These are phyloP conservation scores for Todiramphus saurophagus DNA, from an alignment of 2,113 vertebrate genomes.

Conservation along the genomic window DNA sequence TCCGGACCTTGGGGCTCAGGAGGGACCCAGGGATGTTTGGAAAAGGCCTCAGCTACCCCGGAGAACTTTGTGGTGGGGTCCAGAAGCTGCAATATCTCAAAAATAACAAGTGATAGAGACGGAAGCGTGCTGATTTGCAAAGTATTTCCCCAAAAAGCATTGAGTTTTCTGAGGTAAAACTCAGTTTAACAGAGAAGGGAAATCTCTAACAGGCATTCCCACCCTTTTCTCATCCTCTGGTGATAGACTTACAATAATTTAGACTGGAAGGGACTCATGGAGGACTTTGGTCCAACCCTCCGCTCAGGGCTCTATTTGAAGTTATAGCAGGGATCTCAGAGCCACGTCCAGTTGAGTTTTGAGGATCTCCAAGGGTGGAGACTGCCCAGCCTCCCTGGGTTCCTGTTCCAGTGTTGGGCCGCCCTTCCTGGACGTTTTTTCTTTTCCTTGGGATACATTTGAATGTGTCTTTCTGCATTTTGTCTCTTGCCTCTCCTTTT, in stretches of 20 bases:
- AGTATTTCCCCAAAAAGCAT: background rate
- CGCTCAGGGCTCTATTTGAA: background rate
- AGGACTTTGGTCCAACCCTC: background rate
- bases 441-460: background rate
- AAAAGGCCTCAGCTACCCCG: background rate
- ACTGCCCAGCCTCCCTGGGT: background rate
- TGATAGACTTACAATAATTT: background rate
- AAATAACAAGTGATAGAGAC: background rate
- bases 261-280: background rate
- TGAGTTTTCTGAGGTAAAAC: background rate
- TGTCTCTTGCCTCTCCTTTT: background rate
- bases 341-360: background rate
- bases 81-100: background rate
- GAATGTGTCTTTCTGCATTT: background rate
- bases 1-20: background rate
- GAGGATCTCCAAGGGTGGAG: background rate
- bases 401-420: no score
- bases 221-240: background rate
- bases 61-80: background rate
- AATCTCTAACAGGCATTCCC: background rate
- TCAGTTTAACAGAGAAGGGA: background rate
- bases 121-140: background rate
- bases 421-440: background rate
- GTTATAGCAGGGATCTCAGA: background rate
- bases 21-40: background rate